A percentile compares a stretch with the other conserved stretches of the same genome.
These are phyloP conservation scores for Uloborus plumipes DNA, from an alignment of 2,888 invertebrate genomes.

Conservation along the genomic window DNA sequence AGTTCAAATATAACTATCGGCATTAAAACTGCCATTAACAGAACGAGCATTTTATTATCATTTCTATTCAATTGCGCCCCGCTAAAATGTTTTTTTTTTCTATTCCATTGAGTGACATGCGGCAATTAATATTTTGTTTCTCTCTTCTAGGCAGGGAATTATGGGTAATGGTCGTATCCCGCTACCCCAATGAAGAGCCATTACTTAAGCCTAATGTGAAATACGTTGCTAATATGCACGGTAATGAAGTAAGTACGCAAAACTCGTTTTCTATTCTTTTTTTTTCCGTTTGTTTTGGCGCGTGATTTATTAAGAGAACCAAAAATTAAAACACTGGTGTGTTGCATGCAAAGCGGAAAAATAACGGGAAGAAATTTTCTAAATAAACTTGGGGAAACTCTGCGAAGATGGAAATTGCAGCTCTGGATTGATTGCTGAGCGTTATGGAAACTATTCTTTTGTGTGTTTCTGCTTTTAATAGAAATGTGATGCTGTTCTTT, in stretches of 20 bases:
- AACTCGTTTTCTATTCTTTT: not conserved
- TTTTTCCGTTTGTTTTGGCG: not conserved
- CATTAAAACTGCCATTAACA: slow-evolving; percentile 7
- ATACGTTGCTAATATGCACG: slow-evolving; percentile 97
- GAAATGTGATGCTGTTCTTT: too few species aligned
- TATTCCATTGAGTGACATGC: not conserved
- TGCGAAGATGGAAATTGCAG: too few species aligned
- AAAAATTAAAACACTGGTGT: too few species aligned
- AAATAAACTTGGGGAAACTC: too few species aligned
- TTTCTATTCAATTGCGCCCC: not conserved
- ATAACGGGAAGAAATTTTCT: too few species aligned
- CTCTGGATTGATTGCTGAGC: too few species aligned
- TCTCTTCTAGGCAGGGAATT: slow-evolving; percentile 81
- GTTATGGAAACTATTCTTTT: too few species aligned
- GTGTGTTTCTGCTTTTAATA: too few species aligned
- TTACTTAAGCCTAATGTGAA: slow-evolving; percentile 91
- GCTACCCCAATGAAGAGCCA: slow-evolving; percentile 65
- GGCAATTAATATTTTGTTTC: slow-evolving; percentile 1
- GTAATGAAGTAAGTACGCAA: slow-evolving; percentile 76
- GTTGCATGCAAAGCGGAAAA: too few species aligned
- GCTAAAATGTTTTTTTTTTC: not conserved
- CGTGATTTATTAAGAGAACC: too few species aligned
- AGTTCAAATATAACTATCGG: not conserved
- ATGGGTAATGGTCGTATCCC: slow-evolving; percentile 89
- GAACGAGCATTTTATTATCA: slow-evolving; percentile 17